Conservation (phyloP, 2,888 invertebrate genomes). For the Drosophila subsilvestris region DNA sequence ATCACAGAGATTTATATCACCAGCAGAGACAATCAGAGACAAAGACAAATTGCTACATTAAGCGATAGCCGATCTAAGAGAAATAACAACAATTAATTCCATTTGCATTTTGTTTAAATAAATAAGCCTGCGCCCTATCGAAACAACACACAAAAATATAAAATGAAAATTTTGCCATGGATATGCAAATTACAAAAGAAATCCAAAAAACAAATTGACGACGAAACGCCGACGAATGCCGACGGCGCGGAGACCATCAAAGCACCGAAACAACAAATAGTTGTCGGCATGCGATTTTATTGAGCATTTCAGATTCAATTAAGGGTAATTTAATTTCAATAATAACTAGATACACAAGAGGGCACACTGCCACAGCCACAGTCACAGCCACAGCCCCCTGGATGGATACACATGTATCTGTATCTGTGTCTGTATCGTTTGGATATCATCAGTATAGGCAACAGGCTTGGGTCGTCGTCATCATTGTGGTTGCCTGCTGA, state of each 20-base stretch:
- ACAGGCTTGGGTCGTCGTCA: background rate
- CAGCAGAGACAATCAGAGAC: conserved; percentile 42
- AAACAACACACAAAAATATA: conserved; percentile 38
- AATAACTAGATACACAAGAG: conserved; percentile 71
- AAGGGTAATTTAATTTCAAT: conserved; percentile 79
- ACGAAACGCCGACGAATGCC: conserved; percentile 16
- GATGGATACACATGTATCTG: conserved; percentile 45
- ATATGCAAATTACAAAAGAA: conserved; percentile 68
- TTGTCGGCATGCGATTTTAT: conserved; percentile 78
- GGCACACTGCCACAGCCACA: background rate
- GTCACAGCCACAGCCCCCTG: conserved; percentile 17
- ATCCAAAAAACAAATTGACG: conserved; percentile 34
- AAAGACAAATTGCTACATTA: conserved; percentile 74
- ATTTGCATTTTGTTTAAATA: conserved; percentile 67
- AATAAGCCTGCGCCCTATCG: conserved; percentile 26
- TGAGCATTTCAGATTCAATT: conserved; percentile 79
- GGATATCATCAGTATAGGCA: conserved; percentile 19
- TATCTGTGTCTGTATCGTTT: conserved; percentile 21
- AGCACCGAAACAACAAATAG: conserved; percentile 59
- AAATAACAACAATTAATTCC: conserved; percentile 73
- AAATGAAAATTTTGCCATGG: conserved; percentile 54
- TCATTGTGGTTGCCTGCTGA: conserved; percentile 26
- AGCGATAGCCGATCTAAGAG: conserved; percentile 63
- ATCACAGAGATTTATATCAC: conserved; percentile 40
- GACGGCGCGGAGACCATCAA: conserved; percentile 52